Evolutionary conservation across 2,888 invertebrate genomes (phyloP).

Genomic region (Caenorhabditis drosophilae): DNA sequence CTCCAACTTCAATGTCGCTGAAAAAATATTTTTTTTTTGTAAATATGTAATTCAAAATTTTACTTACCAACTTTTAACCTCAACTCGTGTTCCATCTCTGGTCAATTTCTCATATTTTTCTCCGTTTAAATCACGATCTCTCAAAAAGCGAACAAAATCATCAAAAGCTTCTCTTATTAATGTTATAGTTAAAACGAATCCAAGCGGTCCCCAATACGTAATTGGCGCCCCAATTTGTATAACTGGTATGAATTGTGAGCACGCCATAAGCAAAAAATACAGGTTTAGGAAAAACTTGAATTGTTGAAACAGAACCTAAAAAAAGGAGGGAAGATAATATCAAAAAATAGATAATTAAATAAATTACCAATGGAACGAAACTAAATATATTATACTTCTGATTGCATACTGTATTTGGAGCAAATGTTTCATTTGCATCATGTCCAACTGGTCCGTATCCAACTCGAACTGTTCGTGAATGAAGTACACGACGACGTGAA

Average conservation of each 20-base stretch:
- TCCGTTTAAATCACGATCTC: constrained; percentile 94
- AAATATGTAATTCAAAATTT: not conserved
- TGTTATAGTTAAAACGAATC: constrained; percentile 93
- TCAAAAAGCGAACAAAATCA: constrained; percentile 86
- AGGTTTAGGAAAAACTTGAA: constrained; percentile 98
- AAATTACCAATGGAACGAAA: constrained; percentile 74
- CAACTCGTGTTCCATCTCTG: constrained; percentile 73
- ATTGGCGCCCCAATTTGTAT: constrained; percentile 95
- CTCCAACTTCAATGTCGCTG: constrained; percentile 78
- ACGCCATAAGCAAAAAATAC: constrained; percentile 96
- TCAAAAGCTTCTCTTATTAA: constrained; percentile 94
- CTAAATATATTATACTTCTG: constrained; percentile 87
- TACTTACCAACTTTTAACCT: constrained; percentile 77
- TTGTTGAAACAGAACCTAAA: constrained; percentile 91
- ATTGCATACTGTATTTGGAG: constrained; percentile 90
- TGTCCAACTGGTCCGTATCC: constrained; percentile 60
- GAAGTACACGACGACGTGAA: constrained; percentile 59
- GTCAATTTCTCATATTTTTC: constrained; percentile 88
- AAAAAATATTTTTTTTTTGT: constrained; percentile 62
- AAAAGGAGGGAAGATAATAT: constrained; percentile 22
- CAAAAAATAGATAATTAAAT: not conserved
- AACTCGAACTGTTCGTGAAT: constrained; percentile 67
- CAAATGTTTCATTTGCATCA: constrained; percentile 51
- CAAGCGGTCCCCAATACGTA: constrained; percentile 98
- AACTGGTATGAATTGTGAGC: constrained; percentile 95